A percentile compares a stretch with the other conserved stretches of the same genome.
Evolutionary conservation across 1,140 invertebrate genomes (phyloP).

Genomic region (Caerostris darwini): DNA sequence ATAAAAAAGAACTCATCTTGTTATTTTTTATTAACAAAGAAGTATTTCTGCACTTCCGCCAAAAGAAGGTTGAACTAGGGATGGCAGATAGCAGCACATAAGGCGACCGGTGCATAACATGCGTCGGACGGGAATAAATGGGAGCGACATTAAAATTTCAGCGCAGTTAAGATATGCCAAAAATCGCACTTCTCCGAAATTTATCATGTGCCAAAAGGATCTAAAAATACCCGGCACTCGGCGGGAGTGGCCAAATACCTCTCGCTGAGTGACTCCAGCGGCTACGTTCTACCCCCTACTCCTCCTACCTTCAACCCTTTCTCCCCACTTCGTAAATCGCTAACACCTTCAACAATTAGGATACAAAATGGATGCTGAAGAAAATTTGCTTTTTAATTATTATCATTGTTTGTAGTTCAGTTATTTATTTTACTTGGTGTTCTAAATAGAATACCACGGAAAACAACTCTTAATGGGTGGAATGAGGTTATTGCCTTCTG

Average conservation of each 20-base stretch:
- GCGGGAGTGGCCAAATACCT: conserved; percentile 66
- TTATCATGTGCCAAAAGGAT: conserved; percentile 60
- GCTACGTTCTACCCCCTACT: not conserved
- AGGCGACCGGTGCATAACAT: too few species aligned
- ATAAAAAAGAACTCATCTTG: too few species aligned
- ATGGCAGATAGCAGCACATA: not conserved
- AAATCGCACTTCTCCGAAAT: conserved; percentile 60
- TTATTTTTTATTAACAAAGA: too few species aligned
- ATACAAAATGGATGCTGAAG: too few species aligned
- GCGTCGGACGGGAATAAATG: not conserved
- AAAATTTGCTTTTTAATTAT: too few species aligned
- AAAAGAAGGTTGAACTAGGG: not conserved
- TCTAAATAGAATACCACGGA: too few species aligned
- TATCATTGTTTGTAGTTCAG: too few species aligned
- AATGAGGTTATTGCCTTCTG: too few species aligned
- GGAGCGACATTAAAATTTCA: conserved; percentile 50
- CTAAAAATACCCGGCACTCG: conserved; percentile 46
- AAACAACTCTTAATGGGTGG: too few species aligned
- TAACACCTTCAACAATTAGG: too few species aligned
- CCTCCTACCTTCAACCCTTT: not conserved
- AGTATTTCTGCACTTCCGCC: not conserved
- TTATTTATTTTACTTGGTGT: too few species aligned
- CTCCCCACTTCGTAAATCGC: too few species aligned
- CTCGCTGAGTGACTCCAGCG: conserved; percentile 44
- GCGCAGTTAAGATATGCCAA: conserved; percentile 57